Conservation (phyloP, 2,797 vertebrate genomes). For the Mus caroli region DNA sequence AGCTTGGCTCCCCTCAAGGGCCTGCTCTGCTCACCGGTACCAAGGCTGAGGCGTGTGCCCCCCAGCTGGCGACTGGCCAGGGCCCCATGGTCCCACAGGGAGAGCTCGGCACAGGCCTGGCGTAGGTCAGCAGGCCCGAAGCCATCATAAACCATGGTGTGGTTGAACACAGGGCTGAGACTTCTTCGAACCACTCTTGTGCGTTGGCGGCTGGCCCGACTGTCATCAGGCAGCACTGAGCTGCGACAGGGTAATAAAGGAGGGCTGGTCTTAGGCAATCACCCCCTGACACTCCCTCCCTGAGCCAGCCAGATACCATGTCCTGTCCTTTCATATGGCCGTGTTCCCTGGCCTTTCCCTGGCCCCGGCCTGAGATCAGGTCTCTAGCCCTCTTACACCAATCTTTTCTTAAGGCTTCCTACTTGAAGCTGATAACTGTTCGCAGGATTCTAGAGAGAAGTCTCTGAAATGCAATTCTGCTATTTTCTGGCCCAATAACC, state of each 20-base stretch:
- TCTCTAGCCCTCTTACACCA: background rate
- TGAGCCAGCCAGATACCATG: background rate
- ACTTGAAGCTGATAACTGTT: slow-evolving; percentile 21
- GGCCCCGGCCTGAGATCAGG: background rate
- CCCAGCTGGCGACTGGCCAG: slow-evolving; percentile 90
- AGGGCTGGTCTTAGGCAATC: background rate
- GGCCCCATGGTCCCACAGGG: slow-evolving; percentile 92
- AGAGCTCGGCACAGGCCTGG: slow-evolving; percentile 96
- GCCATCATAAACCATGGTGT: slow-evolving; percentile 99
- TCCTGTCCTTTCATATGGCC: background rate
- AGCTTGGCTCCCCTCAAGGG: background rate
- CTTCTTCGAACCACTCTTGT: slow-evolving; percentile 93
- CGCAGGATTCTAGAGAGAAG: background rate
- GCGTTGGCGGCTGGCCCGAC: slow-evolving; percentile 94
- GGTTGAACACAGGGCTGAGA: slow-evolving; percentile 95
- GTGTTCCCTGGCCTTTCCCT: background rate
- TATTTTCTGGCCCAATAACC: background rate
- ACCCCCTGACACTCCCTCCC: too few relatives aligned
- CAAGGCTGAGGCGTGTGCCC: slow-evolving; percentile 95
- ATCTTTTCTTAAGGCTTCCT: background rate
- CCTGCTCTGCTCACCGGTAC: slow-evolving; percentile 90
- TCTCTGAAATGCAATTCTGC: background rate
- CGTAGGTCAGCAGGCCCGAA: slow-evolving; percentile 93
- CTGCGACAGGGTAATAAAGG: slow-evolving; percentile 80
- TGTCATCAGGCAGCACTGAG: slow-evolving; percentile 96